Evolutionary conservation across 30 jellyfish, hydroid and myxozoan species (phyloP).

Genomic region (Turritopsis rubra): DNA sequence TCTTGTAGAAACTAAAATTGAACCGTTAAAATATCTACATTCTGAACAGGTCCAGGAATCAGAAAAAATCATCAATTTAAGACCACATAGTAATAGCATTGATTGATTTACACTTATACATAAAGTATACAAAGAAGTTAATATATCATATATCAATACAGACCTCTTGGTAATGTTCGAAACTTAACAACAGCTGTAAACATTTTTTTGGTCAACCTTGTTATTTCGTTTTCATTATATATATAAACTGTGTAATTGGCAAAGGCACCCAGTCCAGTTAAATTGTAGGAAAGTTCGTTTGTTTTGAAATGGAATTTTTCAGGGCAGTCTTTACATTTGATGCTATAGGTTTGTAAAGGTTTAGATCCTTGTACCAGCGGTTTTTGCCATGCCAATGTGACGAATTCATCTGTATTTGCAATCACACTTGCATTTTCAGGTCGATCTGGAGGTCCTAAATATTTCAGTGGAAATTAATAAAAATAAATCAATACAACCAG

Average conservation of each 20-base stretch:
- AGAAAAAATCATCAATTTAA: no score
- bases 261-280: not conserved
- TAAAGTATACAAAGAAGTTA: no score
- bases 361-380: not conserved
- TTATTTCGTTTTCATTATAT: not conserved
- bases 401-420: not conserved
- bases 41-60: slow-evolving; percentile 43
- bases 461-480: not conserved
- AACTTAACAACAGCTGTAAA: not conserved
- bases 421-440: not conserved
- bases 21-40: slow-evolving; percentile 38
- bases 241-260: not conserved
- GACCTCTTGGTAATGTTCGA: no score
- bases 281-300: not conserved
- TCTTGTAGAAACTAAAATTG: no score
- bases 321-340: not conserved
- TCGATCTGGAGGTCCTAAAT: not conserved
- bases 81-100: no score
- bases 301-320: not conserved
- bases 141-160: no score
- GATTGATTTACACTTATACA: no score
- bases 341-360: not conserved
- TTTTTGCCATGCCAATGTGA: not conserved
- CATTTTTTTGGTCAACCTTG: not conserved
- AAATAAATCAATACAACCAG: no score